Evolutionary conservation across 1,140 invertebrate species (phyloP), one percentile per base, ranked within the genome.

Genomic region (Drosophila ananassae): DNA sequence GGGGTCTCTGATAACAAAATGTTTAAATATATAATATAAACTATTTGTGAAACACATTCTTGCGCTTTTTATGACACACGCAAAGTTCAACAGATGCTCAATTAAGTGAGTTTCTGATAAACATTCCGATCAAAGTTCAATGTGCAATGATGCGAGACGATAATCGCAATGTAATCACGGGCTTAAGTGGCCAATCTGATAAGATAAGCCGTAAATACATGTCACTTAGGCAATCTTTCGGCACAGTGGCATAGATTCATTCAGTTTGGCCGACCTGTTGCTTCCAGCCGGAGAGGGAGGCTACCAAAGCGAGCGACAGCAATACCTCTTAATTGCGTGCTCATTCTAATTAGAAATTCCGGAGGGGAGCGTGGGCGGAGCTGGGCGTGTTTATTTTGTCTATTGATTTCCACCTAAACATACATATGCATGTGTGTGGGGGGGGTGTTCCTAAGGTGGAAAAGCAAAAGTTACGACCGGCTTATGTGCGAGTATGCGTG

Each of bases 381-480:
- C 22, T 28, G 21, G 9, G 44, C 34, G 34, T 37, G 10, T 9
- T 34, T 28, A 6, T 22, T 47, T 24, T 30, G 32, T 17, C 63
- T 52, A 67, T 52, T 67, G 63, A 67, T 66, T 67, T 64, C 34
- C 47, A 53, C 28, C 12, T 64, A 41, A 6, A 12, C 17, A 3
- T 8, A 13, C 6, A 10, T 57, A 28, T 25, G 25, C 6, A 17
- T 25, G 25, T 25, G 6, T 28, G 6, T 28, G 25, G 5, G 25
- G 25, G 3, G 5, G 25, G 25, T 28, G 17, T 32, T n/a, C 10
- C 34, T 10, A 10, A 46, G 17, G 39, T 56, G 37, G 46, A 55
- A 28, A 69, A 28, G 48, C 34, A 72, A 63, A 57, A 57, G 46
- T 22, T 12, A 46, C 50, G 51, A 79, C 79, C 75, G 80, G 75